Conservation (phyloP, 2,113 vertebrate species). For the Oryzias melastigma region DNA sequence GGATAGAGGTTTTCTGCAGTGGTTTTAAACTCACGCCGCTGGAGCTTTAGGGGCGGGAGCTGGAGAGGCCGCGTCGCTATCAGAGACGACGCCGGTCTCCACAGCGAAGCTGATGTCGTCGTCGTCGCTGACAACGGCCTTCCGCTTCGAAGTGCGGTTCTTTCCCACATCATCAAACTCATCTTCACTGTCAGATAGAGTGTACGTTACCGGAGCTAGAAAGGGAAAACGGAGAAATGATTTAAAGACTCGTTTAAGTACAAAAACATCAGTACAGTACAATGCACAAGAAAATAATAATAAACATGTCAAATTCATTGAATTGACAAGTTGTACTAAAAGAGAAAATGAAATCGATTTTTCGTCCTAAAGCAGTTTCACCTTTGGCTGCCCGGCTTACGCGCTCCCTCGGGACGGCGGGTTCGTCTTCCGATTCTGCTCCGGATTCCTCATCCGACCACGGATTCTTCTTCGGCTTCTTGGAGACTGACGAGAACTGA, state of each 20-base stretch:
- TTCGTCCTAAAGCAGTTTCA: constrained; percentile 14
- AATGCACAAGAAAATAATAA: too few species aligned
- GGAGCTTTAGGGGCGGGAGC: constrained; percentile 32
- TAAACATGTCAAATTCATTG: too few species aligned
- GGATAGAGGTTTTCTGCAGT: not conserved
- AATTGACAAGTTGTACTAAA: too few species aligned
- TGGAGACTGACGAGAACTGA: constrained; percentile 83
- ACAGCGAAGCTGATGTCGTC: constrained; percentile 48
- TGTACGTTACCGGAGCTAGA: constrained; percentile 63
- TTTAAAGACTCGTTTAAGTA: not conserved
- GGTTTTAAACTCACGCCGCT: constrained; percentile 52
- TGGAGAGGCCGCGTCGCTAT: constrained; percentile 58
- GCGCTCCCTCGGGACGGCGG: constrained; percentile 60
- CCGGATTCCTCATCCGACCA: constrained; percentile 75
- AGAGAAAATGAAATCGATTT: not conserved
- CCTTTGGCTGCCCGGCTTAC: constrained; percentile 71
- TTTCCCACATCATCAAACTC: constrained; percentile 59
- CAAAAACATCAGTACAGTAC: not conserved
- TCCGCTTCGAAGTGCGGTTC: constrained; percentile 34
- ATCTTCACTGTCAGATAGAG: constrained; percentile 70
- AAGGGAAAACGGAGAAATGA: not conserved
- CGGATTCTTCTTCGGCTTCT: constrained; percentile 76
- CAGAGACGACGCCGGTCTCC: not conserved
- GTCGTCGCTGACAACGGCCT: constrained; percentile 26
- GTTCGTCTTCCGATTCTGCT: constrained; percentile 47